These are phyloP conservation scores for Latrodectus hesperus DNA, from an alignment of 2,888 invertebrate species.

Conservation along the genomic window DNA sequence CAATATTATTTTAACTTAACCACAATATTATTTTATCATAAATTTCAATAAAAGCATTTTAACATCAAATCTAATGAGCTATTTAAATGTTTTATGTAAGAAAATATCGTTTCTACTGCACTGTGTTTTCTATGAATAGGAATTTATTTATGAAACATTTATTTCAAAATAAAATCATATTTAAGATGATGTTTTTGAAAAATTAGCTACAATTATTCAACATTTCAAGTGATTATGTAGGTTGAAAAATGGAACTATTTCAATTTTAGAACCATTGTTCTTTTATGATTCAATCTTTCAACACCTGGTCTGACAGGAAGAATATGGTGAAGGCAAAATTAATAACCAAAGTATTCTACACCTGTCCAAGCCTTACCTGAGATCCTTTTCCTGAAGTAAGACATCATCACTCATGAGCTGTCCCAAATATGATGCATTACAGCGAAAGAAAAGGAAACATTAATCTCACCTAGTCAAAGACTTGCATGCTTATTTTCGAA, in stretches of 20 bases:
- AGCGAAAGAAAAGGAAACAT: conserved; percentile 29
- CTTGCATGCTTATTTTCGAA: conserved; percentile 12
- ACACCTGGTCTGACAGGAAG: conserved; percentile 50
- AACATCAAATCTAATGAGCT: too few relatives aligned
- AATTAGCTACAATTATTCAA: neutral
- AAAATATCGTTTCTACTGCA: too few relatives aligned
- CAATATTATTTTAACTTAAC: too few relatives aligned
- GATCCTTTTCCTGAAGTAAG: conserved; percentile 19
- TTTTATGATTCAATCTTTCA: conserved; percentile 29
- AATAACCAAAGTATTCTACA: conserved; percentile 40
- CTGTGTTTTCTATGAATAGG: too few relatives aligned
- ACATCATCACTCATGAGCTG: conserved; percentile 18
- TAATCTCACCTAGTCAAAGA: conserved; percentile 31
- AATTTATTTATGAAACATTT: too few relatives aligned
- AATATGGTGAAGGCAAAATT: conserved; percentile 35
- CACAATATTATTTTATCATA: too few relatives aligned
- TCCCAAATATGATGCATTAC: conserved; percentile 58
- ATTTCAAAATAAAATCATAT: too few relatives aligned
- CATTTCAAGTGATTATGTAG: neutral
- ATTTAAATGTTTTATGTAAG: too few relatives aligned
- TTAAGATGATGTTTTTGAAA: too few relatives aligned
- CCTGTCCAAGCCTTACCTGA: conserved; percentile 19
- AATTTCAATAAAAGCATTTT: too few relatives aligned
- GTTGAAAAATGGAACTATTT: conserved; percentile 25
- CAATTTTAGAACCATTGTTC: conserved; percentile 32